Percentiles rank a stretch among this genome's conserved stretches.
These are phyloP conservation scores for Suricata suricatta DNA, from an alignment of 2,113 vertebrate species.

Conservation along the genomic window DNA sequence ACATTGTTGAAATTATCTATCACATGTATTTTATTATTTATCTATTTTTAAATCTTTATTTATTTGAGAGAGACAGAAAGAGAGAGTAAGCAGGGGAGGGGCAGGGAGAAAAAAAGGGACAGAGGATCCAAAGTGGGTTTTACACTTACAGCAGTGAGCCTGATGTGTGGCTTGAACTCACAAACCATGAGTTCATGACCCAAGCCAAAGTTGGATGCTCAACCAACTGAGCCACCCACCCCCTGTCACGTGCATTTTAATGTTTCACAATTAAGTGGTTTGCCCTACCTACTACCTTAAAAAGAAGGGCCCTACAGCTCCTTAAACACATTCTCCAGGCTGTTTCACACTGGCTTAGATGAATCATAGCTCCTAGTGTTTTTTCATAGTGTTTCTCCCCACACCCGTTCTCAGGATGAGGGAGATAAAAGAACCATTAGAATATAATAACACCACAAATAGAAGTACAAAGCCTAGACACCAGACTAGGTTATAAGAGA, in stretches of 20 bases:
- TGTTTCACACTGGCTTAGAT: background rate
- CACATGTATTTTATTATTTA: background rate
- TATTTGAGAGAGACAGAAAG: no score
- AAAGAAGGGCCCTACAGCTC: background rate
- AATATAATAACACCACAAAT: background rate
- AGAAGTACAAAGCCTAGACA: background rate
- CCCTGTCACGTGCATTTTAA: background rate
- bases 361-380: background rate
- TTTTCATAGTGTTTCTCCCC: background rate
- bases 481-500: background rate
- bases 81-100: no score
- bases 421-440: background rate
- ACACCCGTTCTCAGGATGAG: background rate
- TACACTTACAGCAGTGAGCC: no score
- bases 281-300: background rate
- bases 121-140: no score
- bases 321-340: background rate
- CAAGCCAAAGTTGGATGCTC: no score
- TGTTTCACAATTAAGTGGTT: background rate
- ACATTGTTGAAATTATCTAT: background rate
- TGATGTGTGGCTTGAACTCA: no score
- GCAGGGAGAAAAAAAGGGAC: no score
- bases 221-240: no score
- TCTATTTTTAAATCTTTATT: no score
- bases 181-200: no score